phyloP scores from a whole-genome alignment of 92 coral and sea anemone genomes.

The Pocillopora meandrina region DNA sequence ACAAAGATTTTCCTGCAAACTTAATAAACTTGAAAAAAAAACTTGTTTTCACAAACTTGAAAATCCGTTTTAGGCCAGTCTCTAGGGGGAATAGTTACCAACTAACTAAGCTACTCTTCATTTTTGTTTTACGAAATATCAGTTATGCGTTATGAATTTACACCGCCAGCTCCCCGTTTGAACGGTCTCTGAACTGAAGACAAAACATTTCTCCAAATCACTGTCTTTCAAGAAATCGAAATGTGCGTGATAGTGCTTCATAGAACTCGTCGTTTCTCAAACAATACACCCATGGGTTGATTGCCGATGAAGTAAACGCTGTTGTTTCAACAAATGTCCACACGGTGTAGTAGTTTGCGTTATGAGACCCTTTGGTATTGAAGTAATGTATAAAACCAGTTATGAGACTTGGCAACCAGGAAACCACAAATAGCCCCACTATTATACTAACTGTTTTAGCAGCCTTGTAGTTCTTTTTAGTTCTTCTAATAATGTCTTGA shows the following conservation, averaged over 20 bases:
- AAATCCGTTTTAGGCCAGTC: no score
- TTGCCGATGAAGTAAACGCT: conserved; percentile 15
- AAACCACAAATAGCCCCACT: conserved; percentile 8
- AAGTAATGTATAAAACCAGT: background rate
- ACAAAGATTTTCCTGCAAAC: no score
- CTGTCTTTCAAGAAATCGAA: background rate
- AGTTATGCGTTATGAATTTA: no score
- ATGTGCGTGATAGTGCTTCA: conserved; percentile 1
- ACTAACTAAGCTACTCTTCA: no score
- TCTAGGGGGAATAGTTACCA: no score
- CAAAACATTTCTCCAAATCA: background rate
- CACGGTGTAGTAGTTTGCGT: background rate
- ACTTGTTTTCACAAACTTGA: no score
- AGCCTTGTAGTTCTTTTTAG: background rate
- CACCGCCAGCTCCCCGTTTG: no score
- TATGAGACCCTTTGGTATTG: background rate
- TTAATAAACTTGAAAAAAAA: no score
- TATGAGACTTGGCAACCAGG: conserved; percentile 8
- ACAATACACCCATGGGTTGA: conserved; percentile 19
- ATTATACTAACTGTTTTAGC: background rate
- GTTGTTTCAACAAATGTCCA: background rate
- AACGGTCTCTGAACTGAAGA: no score
- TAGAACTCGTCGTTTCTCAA: background rate
- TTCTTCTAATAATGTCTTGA: background rate
- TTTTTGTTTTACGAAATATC: no score